phyloP scores from a whole-genome alignment of 1,140 invertebrate species.

The Conopomorpha cramerella region DNA sequence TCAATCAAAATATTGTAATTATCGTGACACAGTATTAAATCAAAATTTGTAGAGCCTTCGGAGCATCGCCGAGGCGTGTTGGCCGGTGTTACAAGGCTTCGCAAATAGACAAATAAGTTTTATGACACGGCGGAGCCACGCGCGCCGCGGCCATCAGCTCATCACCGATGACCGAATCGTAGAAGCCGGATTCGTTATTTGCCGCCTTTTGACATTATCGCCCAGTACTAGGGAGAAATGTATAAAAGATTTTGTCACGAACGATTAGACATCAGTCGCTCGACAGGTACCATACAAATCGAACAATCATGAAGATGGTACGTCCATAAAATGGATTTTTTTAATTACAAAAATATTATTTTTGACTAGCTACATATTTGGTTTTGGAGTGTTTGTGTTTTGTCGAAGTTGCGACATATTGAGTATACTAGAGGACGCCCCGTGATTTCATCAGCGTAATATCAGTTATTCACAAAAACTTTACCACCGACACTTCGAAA shows the following conservation, averaged over 20 bases:
- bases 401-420: too few species aligned
- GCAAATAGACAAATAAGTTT: constrained; percentile 12
- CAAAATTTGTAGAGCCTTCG: constrained; percentile 34
- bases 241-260: constrained; percentile 48
- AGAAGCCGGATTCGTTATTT: constrained; percentile 31
- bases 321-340: too few species aligned
- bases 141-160: too few species aligned
- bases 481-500: too few species aligned
- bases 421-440: too few species aligned
- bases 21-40: constrained; percentile 32
- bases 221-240: constrained; percentile 37
- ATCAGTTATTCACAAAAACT: too few species aligned
- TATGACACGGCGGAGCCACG: constrained; percentile 4
- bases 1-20: constrained; percentile 21
- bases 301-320: constrained; percentile 48
- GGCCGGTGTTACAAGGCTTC: constrained; percentile 11
- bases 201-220: constrained; percentile 35
- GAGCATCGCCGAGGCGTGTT: too few species aligned
- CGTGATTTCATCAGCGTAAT: too few species aligned
- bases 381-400: too few species aligned
- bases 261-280: constrained; percentile 37
- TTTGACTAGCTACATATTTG: too few species aligned
- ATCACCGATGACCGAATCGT: constrained; percentile 23
- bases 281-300: constrained; percentile 27
- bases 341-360: too few species aligned